Conservation (phyloP, 92 coral and sea anemone genomes). For the Epizoanthus scotinus region DNA sequence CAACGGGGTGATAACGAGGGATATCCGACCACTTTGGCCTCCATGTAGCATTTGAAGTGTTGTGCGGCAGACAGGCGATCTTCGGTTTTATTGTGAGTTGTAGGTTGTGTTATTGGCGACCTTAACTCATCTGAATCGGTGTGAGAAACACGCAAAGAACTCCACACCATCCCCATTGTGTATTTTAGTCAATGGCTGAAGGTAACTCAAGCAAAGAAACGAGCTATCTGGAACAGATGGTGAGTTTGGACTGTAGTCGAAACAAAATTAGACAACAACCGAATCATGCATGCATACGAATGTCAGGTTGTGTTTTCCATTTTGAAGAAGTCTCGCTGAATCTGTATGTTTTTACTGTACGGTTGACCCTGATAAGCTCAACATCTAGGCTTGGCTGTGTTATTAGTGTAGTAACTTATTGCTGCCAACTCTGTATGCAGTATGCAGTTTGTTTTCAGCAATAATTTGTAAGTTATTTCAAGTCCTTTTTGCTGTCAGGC, state of each 20-base stretch:
- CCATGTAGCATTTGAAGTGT: not conserved
- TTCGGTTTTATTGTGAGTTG: conserved; percentile 6
- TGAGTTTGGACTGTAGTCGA: not conserved
- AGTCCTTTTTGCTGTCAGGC: not conserved
- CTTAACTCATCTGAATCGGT: not conserved
- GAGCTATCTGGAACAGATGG: conserved; percentile 15
- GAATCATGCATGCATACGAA: not conserved
- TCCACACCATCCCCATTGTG: not conserved
- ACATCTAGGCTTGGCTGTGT: not conserved
- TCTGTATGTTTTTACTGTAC: not conserved
- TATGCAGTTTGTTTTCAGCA: not conserved
- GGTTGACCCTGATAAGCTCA: not conserved
- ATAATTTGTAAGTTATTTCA: not conserved
- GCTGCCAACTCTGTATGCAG: not conserved
- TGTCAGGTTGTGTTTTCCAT: not conserved
- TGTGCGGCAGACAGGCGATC: conserved; percentile 6
- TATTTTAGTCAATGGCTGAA: conserved; percentile 10
- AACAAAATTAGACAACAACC: not conserved
- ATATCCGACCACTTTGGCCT: not conserved
- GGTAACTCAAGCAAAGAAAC: conserved; percentile 9
- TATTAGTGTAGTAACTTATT: not conserved
- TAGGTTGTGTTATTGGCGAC: not conserved
- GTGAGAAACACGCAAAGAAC: not conserved
- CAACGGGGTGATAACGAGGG: conserved; percentile 17
- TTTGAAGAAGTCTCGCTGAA: not conserved